These are phyloP conservation scores for Pituophis catenifer DNA, from an alignment of 2,113 vertebrate genomes.

Conservation along the genomic window DNA sequence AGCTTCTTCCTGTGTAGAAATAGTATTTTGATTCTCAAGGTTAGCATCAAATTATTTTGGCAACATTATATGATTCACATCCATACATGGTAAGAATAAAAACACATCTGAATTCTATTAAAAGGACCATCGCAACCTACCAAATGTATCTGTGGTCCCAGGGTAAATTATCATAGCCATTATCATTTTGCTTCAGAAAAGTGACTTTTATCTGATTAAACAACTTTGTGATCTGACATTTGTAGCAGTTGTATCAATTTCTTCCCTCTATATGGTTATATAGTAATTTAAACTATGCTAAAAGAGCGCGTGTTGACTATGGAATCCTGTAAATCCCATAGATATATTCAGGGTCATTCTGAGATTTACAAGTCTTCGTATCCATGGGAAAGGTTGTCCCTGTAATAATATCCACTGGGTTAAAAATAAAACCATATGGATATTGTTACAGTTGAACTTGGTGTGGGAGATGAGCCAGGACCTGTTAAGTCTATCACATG, in stretches of 20 bases:
- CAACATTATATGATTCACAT: not conserved
- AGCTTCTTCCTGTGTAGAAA: not conserved
- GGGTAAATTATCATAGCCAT: not conserved
- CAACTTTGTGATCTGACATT: not conserved
- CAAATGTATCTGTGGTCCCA: not conserved
- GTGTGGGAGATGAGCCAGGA: not conserved
- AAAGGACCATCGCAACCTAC: not conserved
- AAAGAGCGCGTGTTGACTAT: not conserved
- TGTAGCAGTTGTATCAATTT: not conserved
- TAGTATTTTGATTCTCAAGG: not conserved
- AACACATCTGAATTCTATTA: not conserved
- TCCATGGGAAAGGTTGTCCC: not conserved
- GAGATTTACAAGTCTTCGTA: constrained; percentile 11
- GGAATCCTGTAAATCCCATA: constrained; percentile 24
- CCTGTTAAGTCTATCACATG: constrained; percentile 13
- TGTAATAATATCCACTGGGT: constrained; percentile 21
- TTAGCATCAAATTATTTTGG: not conserved
- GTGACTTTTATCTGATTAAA: not conserved
- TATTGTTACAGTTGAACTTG: constrained; percentile 28
- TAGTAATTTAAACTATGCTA: not conserved
- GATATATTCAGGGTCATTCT: constrained; percentile 13
- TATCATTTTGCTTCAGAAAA: not conserved
- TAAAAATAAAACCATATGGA: constrained; percentile 27
- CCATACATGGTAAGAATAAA: not conserved
- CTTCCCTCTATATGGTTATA: not conserved